phyloP scores from a whole-genome alignment of 2,888 invertebrate genomes.

The Notodonta ziczac region DNA sequence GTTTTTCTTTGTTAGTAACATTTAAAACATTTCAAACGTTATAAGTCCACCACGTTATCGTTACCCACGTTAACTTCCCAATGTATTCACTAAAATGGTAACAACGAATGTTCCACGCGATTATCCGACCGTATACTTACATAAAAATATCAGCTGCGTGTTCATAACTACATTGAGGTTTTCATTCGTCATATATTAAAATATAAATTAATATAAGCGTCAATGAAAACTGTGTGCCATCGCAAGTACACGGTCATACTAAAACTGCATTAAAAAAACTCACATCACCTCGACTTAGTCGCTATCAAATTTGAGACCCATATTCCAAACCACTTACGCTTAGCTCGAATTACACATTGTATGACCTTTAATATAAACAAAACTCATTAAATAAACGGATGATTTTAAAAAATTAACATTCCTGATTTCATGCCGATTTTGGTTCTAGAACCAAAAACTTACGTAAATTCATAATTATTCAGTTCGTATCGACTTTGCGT shows the following conservation, averaged over 20 bases:
- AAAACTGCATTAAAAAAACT: constrained; percentile 31
- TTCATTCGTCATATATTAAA: neutral
- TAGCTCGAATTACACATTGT: neutral
- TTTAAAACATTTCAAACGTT: too few relatives aligned
- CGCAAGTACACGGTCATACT: neutral
- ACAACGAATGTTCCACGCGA: constrained; percentile 25
- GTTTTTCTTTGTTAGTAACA: too few relatives aligned
- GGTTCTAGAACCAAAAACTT: too few relatives aligned
- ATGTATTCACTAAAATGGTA: neutral
- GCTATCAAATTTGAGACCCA: constrained; percentile 66
- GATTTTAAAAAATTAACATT: neutral
- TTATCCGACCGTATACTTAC: neutral
- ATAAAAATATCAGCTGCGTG: neutral
- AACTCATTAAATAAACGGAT: neutral
- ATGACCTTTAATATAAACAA: neutral
- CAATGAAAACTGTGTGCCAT: neutral
- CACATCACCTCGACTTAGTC: constrained; percentile 60
- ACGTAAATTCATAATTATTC: too few relatives aligned
- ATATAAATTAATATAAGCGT: neutral
- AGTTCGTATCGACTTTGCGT: too few relatives aligned
- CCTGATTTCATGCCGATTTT: neutral
- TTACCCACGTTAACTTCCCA: neutral
- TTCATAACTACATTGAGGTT: neutral
- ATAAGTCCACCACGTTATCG: too few relatives aligned
- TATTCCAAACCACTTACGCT: constrained; percentile 30